These are phyloP conservation scores for Dryobotodes eremita DNA, from an alignment of 2,888 invertebrate species.

Conservation along the genomic window DNA sequence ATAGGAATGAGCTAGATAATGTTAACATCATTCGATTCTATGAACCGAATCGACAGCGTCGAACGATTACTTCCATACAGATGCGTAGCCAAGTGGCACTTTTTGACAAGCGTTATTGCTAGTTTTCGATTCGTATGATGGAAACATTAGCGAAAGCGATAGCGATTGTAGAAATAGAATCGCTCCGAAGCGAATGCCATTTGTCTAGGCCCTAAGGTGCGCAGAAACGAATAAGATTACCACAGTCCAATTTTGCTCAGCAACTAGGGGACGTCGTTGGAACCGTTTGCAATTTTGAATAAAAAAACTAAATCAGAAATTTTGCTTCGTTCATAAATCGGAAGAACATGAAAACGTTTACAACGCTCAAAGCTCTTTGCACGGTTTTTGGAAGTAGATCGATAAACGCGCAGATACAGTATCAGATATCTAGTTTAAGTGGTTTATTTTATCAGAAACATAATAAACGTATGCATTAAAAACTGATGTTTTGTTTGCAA, in stretches of 20 bases:
- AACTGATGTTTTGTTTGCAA: neutral
- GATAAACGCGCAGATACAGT: constrained; percentile 24
- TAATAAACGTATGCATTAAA: constrained; percentile 7
- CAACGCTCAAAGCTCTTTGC: neutral
- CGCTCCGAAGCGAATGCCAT: too few species aligned
- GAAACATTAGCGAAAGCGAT: too few species aligned
- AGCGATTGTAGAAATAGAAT: too few species aligned
- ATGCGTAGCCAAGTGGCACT: too few species aligned
- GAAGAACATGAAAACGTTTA: neutral
- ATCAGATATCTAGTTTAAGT: constrained; percentile 15
- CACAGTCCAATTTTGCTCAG: neutral
- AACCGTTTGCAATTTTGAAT: neutral
- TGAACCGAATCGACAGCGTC: too few species aligned
- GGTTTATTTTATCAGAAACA: constrained; percentile 13
- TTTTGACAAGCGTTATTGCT: too few species aligned
- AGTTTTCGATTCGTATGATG: too few species aligned
- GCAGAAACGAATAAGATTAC: too few species aligned
- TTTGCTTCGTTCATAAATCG: neutral
- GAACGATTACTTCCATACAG: too few species aligned
- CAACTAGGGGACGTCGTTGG: neutral
- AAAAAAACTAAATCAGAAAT: neutral
- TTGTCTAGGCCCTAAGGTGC: too few species aligned
- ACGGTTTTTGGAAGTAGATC: neutral
- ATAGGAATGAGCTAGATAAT: too few species aligned
- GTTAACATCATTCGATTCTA: too few species aligned